Evolutionary conservation across 2,113 vertebrate species (phyloP), one percentile per base, ranked within the genome.

Genomic region (Tragelaphus buxtoni): DNA sequence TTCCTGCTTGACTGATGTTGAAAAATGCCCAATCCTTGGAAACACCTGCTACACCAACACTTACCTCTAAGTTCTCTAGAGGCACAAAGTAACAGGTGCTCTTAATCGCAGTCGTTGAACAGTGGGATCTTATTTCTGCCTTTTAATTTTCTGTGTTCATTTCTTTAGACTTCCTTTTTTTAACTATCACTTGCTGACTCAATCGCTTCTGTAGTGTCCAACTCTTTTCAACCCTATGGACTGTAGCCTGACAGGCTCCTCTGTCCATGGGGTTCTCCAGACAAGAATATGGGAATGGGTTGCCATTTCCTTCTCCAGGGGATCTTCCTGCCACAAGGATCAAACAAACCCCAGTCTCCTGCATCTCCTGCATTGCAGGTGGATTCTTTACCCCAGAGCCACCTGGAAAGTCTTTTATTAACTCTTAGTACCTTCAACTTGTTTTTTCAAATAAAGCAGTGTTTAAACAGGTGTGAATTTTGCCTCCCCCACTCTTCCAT

Each of bases 131-230:
- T 63, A 45, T 81, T 13, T 95, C 47, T 79, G n/a, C 6, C 84
- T 74, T 82, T 87, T 88, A 76, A 39, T 76, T 86, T 96, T 81
- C 35, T 45, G 13, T 56, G 12, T 56, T 58, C 80, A 63, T 94
- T 87, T 95, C 49, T 79, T 86, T 96, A 35, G 45, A 28, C 51
- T 95, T 91, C 35, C 16, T 90, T 89, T 95, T 87, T 16, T 35
- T 3, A 74, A 42, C 39, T 74, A 14, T 74, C 69, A 42, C 39
- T 42, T 42, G 11, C 69, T 26, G 10, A 39, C 69, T 42, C 69
- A 72, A 0, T 69, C 9, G 4, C n/a, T 65, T 65, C 16, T 65
- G 63, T 65, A 65, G 63, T 6, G 60, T n/a, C 32, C 32, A n/a
- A 4, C 63, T 65, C 63, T 65, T n/a, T n/a, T 17, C 39, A 42